Percentiles rank a stretch among this genome's conserved stretches.
Conservation (phyloP, 2,113 vertebrate species). For the Climacteris rufus region DNA sequence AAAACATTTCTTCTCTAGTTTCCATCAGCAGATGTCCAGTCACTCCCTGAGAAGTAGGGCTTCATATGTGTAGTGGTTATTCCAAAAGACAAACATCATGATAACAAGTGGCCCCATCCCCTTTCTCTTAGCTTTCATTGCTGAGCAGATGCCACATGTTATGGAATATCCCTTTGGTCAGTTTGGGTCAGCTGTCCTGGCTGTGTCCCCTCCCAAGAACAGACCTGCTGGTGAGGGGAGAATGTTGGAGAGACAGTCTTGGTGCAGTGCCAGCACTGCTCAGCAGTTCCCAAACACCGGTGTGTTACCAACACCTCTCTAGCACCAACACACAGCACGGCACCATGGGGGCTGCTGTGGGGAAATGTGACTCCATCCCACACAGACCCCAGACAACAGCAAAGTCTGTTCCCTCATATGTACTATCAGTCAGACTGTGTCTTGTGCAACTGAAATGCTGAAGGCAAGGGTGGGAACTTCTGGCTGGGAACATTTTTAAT, state of each 20-base stretch:
- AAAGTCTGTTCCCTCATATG: rapidly evolving
- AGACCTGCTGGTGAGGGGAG: not conserved
- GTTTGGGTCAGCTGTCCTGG: not conserved
- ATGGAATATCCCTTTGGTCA: not conserved
- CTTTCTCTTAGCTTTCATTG: not conserved
- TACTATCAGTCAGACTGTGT: rapidly evolving
- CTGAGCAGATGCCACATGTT: not conserved
- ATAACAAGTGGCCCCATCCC: not conserved
- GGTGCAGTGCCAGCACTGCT: not conserved
- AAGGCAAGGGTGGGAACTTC: not conserved
- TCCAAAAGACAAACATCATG: not conserved
- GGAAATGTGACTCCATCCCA: not conserved
- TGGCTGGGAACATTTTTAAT: not conserved
- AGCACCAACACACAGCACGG: rapidly evolving
- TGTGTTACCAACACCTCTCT: not conserved
- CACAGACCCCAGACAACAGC: rapidly evolving
- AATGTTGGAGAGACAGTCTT: too few species aligned
- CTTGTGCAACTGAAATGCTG: not conserved
- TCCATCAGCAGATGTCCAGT: not conserved
- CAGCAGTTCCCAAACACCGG: not conserved
- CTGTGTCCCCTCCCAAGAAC: not conserved
- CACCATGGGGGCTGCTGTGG: not conserved
- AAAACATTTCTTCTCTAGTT: not conserved
- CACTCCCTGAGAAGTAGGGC: not conserved
- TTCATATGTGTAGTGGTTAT: not conserved